Evolutionary conservation across 2,797 vertebrate genomes (phyloP).

Genomic region (Lepus townsendii): DNA sequence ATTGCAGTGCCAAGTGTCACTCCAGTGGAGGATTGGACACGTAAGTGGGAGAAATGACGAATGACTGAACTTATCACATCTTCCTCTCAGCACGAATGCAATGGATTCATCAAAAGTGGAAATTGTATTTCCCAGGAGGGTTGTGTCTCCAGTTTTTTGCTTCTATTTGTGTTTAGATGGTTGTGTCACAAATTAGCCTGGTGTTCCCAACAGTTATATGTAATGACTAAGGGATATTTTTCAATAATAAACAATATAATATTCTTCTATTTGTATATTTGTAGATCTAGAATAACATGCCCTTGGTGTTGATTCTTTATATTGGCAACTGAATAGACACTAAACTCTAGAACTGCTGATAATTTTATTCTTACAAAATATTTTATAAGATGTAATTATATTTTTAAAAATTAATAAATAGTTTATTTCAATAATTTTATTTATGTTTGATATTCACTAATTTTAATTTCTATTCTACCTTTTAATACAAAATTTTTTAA

Average conservation of each 20-base stretch:
- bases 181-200: background rate
- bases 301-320: background rate
- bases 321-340: background rate
- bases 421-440: background rate
- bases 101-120: background rate
- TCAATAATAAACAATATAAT: background rate
- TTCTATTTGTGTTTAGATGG: background rate
- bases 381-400: background rate
- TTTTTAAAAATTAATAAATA: background rate
- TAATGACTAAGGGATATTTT: background rate
- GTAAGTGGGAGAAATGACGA: background rate
- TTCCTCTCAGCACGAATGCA: background rate
- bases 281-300: background rate
- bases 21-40: background rate
- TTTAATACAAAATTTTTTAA: background rate
- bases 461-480: slow-evolving; percentile 48
- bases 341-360: background rate
- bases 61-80: background rate
- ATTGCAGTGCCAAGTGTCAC: background rate
- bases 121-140: background rate
- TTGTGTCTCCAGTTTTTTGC: background rate
- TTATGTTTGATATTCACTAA: background rate
- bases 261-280: background rate
- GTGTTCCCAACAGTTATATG: background rate
- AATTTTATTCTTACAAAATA: slow-evolving; percentile 25